Percentiles rank a stretch among this genome's conserved stretches.
Conservation (phyloP, 1,140 invertebrate genomes). For the Micrasema minimum region DNA sequence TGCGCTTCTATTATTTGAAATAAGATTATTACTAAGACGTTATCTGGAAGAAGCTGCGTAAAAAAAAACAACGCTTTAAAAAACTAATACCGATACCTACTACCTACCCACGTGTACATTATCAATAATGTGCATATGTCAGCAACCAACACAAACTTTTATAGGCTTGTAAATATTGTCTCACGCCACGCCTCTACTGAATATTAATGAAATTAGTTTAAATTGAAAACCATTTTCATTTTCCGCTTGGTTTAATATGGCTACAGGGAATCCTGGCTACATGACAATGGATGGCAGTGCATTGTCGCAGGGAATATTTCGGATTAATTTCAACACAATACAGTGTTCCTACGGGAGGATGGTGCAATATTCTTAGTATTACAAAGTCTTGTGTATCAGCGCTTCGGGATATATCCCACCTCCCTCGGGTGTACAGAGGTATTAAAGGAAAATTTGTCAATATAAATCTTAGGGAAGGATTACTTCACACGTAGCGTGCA, state of each 20-base stretch:
- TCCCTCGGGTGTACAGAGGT: background rate
- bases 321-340: slow-evolving; percentile 23
- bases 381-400: background rate
- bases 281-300: slow-evolving; percentile 20
- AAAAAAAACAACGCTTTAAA: too few species aligned
- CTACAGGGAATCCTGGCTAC: slow-evolving; percentile 3
- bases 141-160: too few species aligned
- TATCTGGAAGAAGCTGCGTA: too few species aligned
- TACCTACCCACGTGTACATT: too few species aligned
- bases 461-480: slow-evolving; percentile 14
- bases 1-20: too few species aligned
- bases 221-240: too few species aligned
- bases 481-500: slow-evolving; percentile 15
- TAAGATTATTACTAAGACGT: too few species aligned
- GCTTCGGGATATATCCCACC: background rate
- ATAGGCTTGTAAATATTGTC: too few species aligned
- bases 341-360: background rate
- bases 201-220: slow-evolving; percentile 8
- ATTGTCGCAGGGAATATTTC: slow-evolving; percentile 15
- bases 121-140: too few species aligned
- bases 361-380: background rate
- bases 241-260: slow-evolving; percentile 1
- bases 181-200: too few species aligned
- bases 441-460: slow-evolving; percentile 35
- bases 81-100: too few species aligned